Evolutionary conservation across 1,140 invertebrate genomes (phyloP), one percentile per base, ranked within the genome.

Genomic region (Trinorchestia longiramus): DNA sequence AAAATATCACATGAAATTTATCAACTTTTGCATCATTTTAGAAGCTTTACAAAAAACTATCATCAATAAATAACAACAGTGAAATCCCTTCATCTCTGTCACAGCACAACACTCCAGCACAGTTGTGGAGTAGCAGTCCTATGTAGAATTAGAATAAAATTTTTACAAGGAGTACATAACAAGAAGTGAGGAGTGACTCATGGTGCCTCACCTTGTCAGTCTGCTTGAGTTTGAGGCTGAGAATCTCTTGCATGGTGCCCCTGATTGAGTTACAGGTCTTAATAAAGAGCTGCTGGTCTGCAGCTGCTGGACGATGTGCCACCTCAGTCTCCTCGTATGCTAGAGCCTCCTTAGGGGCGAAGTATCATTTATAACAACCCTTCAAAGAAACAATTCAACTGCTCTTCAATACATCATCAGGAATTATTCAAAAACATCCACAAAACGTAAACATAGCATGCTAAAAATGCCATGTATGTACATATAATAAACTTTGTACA

Each of bases 181-280:
- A 95, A 19, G 47, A 53, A 53, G 47, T 57, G 19, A 8, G 40
- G 47, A 43, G 3, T 6, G 3, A 4, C 0, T 91, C 41, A 77
- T 36, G 47, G 53, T 45, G 53, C 41, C 53, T 95, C 43, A 96
- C 96, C 95, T 96, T 94, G 23, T 96, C 96, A 36, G 95, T 94
- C 92, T 96, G 95, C 11, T 96, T 96, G 23, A 62, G 87, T 41
- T 96, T 96, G 43, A 96, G 95, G 42, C 95, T 96, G 40, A 96
- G 95, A n/a, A 96, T 96, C 41, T 96, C 96, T 62, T 96, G 96
- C 96, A 96, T 96, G 44, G 96, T 43, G 42, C 95, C 43, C 41
- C 96, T 95, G 41, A 96, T 95, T 40, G 96, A 91, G 17, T 57
- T 88, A 43, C 95, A 95, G 87, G 96, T 96, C n/a, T 62, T 36